Percentiles rank a stretch among this genome's conserved stretches.
phyloP scores from a whole-genome alignment of 2,797 vertebrate genomes.

The Gadopsis marmoratus region DNA sequence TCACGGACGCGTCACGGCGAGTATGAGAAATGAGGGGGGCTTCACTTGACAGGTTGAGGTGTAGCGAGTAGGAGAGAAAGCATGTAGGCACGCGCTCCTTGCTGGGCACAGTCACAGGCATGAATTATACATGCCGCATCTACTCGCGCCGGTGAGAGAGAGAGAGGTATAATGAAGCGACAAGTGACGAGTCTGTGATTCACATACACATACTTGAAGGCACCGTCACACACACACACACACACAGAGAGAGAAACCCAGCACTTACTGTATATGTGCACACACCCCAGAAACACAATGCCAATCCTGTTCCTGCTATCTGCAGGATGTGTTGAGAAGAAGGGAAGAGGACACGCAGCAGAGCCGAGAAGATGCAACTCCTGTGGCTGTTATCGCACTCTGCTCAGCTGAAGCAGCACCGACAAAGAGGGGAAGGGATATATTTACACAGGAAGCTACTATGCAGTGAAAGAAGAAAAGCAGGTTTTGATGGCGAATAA shows the following conservation, averaged over 20 bases:
- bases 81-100: constrained; percentile 60
- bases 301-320: constrained; percentile 41
- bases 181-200: constrained; percentile 57
- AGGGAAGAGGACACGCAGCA: constrained; percentile 23
- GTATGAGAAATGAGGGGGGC: not conserved
- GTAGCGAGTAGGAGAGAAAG: constrained; percentile 52
- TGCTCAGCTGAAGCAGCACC: constrained; percentile 37
- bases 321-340: constrained; percentile 45
- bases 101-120: constrained; percentile 53
- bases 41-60: constrained; percentile 56
- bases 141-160: constrained; percentile 35
- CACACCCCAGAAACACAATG: constrained; percentile 31
- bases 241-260: constrained; percentile 8
- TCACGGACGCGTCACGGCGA: constrained; percentile 49
- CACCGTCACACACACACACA: constrained; percentile 24
- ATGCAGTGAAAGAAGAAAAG: constrained; percentile 18
- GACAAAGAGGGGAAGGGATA: constrained; percentile 35
- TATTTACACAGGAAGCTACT: constrained; percentile 29
- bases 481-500: not conserved
- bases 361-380: constrained; percentile 47
- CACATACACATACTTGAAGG: constrained; percentile 30
- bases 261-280: constrained; percentile 4
- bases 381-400: constrained; percentile 53
- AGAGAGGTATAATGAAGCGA: constrained; percentile 44
- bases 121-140: constrained; percentile 68